Evolutionary conservation across 2,797 vertebrate species (phyloP).

Genomic region (Lophotriccus pileatus): DNA sequence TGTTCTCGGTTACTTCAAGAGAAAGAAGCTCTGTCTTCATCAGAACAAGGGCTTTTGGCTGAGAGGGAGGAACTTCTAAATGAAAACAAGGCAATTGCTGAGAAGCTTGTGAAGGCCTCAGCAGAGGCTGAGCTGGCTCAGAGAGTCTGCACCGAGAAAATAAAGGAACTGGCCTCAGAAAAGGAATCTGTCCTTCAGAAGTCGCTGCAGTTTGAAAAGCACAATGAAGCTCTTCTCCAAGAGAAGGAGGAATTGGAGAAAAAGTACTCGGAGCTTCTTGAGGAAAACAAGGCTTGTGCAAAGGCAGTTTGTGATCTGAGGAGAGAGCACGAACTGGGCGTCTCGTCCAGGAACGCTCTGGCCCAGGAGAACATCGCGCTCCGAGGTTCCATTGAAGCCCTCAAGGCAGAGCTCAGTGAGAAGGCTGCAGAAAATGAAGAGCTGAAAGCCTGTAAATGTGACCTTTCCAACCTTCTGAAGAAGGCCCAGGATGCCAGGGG

Average conservation of each 20-base stretch:
- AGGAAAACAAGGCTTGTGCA: conserved; percentile 72
- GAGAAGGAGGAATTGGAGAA: conserved; percentile 81
- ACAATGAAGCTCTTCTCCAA: conserved; percentile 75
- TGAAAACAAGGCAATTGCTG: conserved; percentile 75
- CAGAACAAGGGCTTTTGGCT: conserved; percentile 76
- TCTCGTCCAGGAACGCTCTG: conserved; percentile 69
- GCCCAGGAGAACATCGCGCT: conserved; percentile 77
- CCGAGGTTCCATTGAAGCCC: conserved; percentile 58
- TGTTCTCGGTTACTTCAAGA: conserved; percentile 83
- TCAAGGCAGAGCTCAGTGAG: conserved; percentile 77
- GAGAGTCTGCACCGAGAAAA: conserved; percentile 64
- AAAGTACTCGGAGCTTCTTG: conserved; percentile 75
- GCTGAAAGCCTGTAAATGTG: conserved; percentile 70
- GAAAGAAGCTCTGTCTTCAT: conserved; percentile 81
- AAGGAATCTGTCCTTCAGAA: conserved; percentile 74
- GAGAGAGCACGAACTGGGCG: conserved; percentile 73
- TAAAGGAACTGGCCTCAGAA: conserved; percentile 74
- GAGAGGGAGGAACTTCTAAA: conserved; percentile 81
- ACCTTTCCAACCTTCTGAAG: conserved; percentile 75
- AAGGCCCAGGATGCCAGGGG: conserved; percentile 71
- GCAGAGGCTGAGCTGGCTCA: conserved; percentile 70
- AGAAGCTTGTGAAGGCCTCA: conserved; percentile 67
- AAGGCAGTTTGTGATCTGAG: conserved; percentile 76
- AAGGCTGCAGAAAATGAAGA: conserved; percentile 70
- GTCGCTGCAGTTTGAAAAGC: conserved; percentile 73